These are phyloP conservation scores for Spizaetus ornatus DNA, from an alignment of 2,113 vertebrate species.

Conservation along the genomic window DNA sequence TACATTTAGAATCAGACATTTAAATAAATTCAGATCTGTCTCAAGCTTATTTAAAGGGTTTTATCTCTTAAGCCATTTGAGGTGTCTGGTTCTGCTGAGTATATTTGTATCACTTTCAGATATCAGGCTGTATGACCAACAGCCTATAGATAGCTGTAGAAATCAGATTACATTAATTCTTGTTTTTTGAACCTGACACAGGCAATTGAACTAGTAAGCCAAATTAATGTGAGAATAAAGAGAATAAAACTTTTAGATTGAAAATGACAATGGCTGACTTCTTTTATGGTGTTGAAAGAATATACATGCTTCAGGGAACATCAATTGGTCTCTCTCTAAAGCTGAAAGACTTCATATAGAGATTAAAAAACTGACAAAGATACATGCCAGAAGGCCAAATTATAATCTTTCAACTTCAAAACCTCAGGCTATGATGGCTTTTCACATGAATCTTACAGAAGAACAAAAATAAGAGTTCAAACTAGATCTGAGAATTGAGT, in stretches of 20 bases:
- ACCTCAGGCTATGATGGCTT: constrained; percentile 53
- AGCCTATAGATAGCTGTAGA: constrained; percentile 37
- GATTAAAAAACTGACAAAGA: constrained; percentile 68
- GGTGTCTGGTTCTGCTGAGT: constrained; percentile 67
- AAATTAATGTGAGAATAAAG: constrained; percentile 65
- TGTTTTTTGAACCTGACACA: constrained; percentile 33
- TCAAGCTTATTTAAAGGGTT: constrained; percentile 85
- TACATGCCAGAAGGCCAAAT: constrained; percentile 59
- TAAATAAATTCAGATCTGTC: constrained; percentile 84
- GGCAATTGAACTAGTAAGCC: constrained; percentile 41
- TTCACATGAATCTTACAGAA: constrained; percentile 60
- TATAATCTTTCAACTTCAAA: constrained; percentile 66
- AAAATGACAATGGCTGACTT: constrained; percentile 28
- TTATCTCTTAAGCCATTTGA: constrained; percentile 74
- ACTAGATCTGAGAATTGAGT: constrained; percentile 48
- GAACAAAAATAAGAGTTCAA: constrained; percentile 64
- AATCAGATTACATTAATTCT: constrained; percentile 31
- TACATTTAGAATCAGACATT: constrained; percentile 82
- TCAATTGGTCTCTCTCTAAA: constrained; percentile 40
- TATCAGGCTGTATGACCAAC: constrained; percentile 37
- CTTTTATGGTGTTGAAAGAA: constrained; percentile 49
- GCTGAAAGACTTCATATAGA: constrained; percentile 37
- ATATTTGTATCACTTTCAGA: constrained; percentile 52
- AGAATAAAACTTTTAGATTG: constrained; percentile 1
- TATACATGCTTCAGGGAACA: constrained; percentile 42